Conservation (phyloP, 1,140 invertebrate species). For the Dendroctonus ponderosae region DNA sequence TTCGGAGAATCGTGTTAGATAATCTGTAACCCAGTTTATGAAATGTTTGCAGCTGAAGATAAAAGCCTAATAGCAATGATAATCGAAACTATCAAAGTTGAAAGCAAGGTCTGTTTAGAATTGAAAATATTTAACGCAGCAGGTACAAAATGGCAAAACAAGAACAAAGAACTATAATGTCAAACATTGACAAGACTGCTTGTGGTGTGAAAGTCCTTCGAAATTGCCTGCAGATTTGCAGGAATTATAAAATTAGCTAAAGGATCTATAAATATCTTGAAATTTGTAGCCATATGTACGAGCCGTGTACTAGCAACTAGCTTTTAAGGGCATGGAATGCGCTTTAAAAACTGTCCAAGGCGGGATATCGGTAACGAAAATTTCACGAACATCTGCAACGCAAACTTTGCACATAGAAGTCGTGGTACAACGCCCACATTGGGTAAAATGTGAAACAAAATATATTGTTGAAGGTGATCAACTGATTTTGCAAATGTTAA, state of each 20-base stretch:
- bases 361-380: slow-evolving; percentile 9
- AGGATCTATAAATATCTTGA: not conserved
- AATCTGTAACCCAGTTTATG: slow-evolving; percentile 2
- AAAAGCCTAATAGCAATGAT: not conserved
- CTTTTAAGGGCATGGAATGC: slow-evolving; percentile 9
- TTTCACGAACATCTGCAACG: slow-evolving; percentile 10
- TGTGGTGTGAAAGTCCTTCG: too few relatives aligned
- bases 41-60: not conserved
- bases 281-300: slow-evolving; percentile 10
- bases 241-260: too few relatives aligned
- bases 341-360: slow-evolving; percentile 2
- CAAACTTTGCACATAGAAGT: slow-evolving; percentile 14
- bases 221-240: too few relatives aligned
- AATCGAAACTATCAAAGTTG: not conserved
- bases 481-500: slow-evolving; percentile 22
- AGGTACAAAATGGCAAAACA: too few relatives aligned
- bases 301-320: not conserved
- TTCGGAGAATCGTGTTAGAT: slow-evolving; percentile 1
- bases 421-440: slow-evolving; percentile 18
- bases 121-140: too few relatives aligned
- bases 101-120: not conserved
- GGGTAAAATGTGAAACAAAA: slow-evolving; percentile 19
- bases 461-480: slow-evolving; percentile 25
- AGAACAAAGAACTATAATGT: too few relatives aligned
- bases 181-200: too few relatives aligned